A percentile compares a stretch with the other conserved stretches of the same genome.
Evolutionary conservation across 2,888 invertebrate species (phyloP).

Genomic region (Megamerina dolium): DNA sequence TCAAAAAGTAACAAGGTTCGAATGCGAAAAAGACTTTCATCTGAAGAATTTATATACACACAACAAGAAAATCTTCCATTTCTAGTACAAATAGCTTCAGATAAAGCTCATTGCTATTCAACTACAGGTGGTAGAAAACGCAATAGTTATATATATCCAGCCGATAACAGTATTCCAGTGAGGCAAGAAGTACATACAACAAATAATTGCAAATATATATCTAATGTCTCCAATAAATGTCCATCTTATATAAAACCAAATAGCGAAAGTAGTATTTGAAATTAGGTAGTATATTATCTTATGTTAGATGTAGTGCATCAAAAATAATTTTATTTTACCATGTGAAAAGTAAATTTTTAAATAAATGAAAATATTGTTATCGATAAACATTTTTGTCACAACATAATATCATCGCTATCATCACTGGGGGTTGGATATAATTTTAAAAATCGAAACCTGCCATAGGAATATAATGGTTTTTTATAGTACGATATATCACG

Average conservation of each 20-base stretch:
- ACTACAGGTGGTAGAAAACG: conserved; percentile 7
- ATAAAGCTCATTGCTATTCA: conserved; percentile 8
- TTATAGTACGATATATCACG: too few relatives aligned
- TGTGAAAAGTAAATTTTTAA: too few relatives aligned
- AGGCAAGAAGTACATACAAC: too few relatives aligned
- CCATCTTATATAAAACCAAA: conserved; percentile 18
- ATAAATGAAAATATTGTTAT: too few relatives aligned
- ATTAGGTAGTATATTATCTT: conserved; percentile 2
- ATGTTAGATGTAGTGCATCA: too few relatives aligned
- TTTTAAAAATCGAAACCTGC: too few relatives aligned
- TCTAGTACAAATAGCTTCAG: conserved; percentile 47
- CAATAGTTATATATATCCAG: conserved; percentile 16
- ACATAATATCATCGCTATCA: too few relatives aligned
- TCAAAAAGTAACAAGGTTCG: conserved; percentile 22
- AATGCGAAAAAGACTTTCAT: conserved; percentile 41
- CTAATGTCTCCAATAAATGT: conserved; percentile 33
- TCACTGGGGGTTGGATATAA: too few relatives aligned
- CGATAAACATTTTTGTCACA: too few relatives aligned
- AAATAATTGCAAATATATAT: conserved; percentile 14
- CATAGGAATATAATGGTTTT: too few relatives aligned
- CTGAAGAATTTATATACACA: conserved; percentile 44
- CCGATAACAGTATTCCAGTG: conserved; percentile 2
- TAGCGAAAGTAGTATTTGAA: conserved; percentile 40
- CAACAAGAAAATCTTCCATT: conserved; percentile 56
- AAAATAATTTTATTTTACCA: too few relatives aligned